Base-by-base conservation (phyloP, 1,140 invertebrate species). In the Hesperophylax magnus region DNA sequence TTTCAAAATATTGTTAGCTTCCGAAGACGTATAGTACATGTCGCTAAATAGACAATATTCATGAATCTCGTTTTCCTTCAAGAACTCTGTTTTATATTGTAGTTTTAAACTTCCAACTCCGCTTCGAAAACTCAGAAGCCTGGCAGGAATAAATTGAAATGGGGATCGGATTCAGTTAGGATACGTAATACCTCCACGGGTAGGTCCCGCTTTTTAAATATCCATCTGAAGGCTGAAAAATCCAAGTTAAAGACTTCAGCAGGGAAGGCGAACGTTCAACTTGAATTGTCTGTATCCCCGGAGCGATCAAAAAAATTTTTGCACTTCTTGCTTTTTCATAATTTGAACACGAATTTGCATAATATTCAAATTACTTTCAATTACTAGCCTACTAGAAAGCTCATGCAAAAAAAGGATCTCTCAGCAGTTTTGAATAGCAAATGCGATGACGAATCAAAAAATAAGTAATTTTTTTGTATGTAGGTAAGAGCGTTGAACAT, bases 91-190 rank as follows among this genome's bases (percentile, higher is more conserved):
- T 84, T 84, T 79, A 84, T 84, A 84, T 84, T 84, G 82, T 84
- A 84, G 82, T 84, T 84, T 79, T 81, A 84, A 84, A 81, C 79
- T 81, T 79, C 77, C 77, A 79, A 81, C 74, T 81, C 72, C 31
- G 60, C 79, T 79, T 60, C 61, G 76, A 27, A 53, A 84, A 80
- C 76, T 78, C 77, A 78, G 69, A 76, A 81, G 79, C 82, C 65
- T 79, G 82, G 79, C 82, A 81, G 79, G 82, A 84, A 84, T 81
- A 84, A 84, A 84, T 84, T 84, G 82, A 84, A 84, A 84, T 84
- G 77, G 82, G 82, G 82, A 79, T 84, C 82, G 81, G 82, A 81
- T 84, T 84, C 79, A 83, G 82, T 83, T 81, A 77, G 82, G 82
- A 81, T 84, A 81, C 71, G 82, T 81, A 81, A 81, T 83, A 78